Percentiles rank a stretch among this genome's conserved stretches.
These are phyloP conservation scores for Laterallus jamaicensis DNA, from an alignment of 2,113 vertebrate species.

Conservation along the genomic window DNA sequence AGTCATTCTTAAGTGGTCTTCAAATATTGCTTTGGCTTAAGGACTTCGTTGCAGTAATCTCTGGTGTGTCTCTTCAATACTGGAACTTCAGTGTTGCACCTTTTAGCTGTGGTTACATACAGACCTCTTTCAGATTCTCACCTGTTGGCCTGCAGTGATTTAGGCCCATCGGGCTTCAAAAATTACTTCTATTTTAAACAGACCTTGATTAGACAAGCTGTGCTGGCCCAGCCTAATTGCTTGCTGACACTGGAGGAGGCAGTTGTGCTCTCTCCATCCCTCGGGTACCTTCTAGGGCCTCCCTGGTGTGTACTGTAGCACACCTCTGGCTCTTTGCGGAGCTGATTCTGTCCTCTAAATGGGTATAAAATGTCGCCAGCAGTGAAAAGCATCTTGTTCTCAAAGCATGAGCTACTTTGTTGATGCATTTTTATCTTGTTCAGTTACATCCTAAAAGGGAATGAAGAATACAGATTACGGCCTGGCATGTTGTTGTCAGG, in stretches of 20 bases:
- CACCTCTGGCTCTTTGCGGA: neutral
- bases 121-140: neutral
- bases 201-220: neutral
- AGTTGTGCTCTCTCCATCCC: neutral
- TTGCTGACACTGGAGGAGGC: neutral
- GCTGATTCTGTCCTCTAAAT: neutral
- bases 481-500: neutral
- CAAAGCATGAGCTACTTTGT: neutral
- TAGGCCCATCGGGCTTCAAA: neutral
- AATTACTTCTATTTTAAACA: neutral
- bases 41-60: neutral
- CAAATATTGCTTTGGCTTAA: neutral
- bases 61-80: neutral
- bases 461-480: neutral
- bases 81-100: neutral
- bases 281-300: neutral
- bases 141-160: neutral
- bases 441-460: neutral
- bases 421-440: neutral
- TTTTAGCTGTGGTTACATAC: neutral
- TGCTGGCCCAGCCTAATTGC: neutral
- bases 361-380: neutral
- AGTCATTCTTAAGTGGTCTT: conserved; percentile 1
- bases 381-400: neutral
- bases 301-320: neutral